Percentiles rank a stretch among this genome's conserved stretches.
phyloP scores from a whole-genome alignment of 2,888 invertebrate species.

The Hemithea aestivaria region DNA sequence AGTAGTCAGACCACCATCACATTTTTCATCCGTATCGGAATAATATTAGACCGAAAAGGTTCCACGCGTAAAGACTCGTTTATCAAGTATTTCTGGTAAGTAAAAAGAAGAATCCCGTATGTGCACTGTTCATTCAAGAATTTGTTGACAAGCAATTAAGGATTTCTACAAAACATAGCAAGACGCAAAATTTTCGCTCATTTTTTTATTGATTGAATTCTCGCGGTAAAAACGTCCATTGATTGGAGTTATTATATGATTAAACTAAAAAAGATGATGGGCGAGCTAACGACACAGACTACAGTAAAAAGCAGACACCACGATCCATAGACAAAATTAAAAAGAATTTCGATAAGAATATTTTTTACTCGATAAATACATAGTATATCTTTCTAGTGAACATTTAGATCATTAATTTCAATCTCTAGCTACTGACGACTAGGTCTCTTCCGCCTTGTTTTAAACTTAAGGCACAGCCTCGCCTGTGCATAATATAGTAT shows the following conservation, averaged over 20 bases:
- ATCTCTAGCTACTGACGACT: too few species aligned
- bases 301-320: too few species aligned
- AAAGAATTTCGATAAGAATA: too few species aligned
- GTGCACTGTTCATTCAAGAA: constrained; percentile 66
- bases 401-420: too few species aligned
- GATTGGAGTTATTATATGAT: constrained; percentile 31
- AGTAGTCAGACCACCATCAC: constrained; percentile 15
- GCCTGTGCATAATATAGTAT: too few species aligned
- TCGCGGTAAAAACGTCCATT: constrained; percentile 26
- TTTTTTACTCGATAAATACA: too few species aligned
- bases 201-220: constrained; percentile 37
- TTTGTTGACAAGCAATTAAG: constrained; percentile 74
- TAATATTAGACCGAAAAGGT: constrained; percentile 39
- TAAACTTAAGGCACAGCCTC: too few species aligned
- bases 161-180: constrained; percentile 39
- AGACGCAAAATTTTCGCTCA: constrained; percentile 33
- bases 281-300: too few species aligned
- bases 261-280: constrained; percentile 26
- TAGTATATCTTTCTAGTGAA: too few species aligned
- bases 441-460: too few species aligned
- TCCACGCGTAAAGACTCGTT: constrained; percentile 55
- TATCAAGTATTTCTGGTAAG: constrained; percentile 52
- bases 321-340: too few species aligned
- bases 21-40: constrained; percentile 21
- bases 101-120: constrained; percentile 60